Conservation (phyloP, 2,113 vertebrate genomes). For the Lophura nycthemera region DNA sequence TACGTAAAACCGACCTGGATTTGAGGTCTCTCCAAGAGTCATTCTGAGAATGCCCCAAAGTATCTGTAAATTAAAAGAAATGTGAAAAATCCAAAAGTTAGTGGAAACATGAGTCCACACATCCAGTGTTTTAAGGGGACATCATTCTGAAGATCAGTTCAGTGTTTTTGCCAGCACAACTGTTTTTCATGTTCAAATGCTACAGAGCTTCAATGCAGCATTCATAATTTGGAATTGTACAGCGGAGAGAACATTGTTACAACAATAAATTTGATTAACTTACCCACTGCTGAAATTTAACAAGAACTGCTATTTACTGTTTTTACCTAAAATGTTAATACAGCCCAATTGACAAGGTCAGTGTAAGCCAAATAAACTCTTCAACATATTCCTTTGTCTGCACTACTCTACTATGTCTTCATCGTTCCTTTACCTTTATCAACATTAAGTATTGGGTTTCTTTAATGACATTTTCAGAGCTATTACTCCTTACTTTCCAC, state of each 20-base stretch:
- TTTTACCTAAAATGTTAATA: neutral
- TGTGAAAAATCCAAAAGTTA: neutral
- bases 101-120: neutral
- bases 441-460: neutral
- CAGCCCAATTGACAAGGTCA: neutral
- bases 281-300: neutral
- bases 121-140: neutral
- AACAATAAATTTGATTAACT: neutral
- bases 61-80: neutral
- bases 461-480: constrained; percentile 5
- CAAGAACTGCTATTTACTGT: neutral
- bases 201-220: neutral
- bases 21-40: neutral
- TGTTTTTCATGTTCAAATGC: neutral
- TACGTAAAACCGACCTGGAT: neutral
- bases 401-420: neutral
- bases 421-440: neutral
- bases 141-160: neutral
- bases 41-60: neutral
- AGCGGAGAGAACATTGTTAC: neutral
- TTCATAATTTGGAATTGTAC: neutral
- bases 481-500: constrained; percentile 3
- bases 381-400: neutral
- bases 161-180: neutral
- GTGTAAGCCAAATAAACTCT: neutral